Base-by-base conservation (phyloP, 2,888 invertebrate genomes). In the Agrochola circellaris region DNA sequence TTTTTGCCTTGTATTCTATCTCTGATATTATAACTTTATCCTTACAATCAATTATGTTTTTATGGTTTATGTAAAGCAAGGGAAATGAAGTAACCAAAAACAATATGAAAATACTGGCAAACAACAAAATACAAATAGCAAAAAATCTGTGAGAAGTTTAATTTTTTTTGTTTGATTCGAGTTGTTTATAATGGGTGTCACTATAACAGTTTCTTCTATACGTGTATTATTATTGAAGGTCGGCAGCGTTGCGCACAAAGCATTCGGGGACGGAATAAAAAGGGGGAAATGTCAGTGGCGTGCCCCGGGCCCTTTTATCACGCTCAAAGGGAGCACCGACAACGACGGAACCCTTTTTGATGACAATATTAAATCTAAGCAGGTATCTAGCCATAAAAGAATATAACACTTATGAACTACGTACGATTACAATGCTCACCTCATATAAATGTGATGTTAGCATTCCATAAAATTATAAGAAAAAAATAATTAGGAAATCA, bases 201-300 rank as follows among this genome's bases (percentile, higher is more conserved):
- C 9, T 65, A 42, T 48, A 45, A 45, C 38, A 62, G 26, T 72
- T 79, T 84, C 6, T 79, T 84, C 6, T 34, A 58, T 34, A 78
- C 2, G 13, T 69, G 30, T 54, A 60, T 34, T 64, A 71, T 34
- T 66, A 75, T 58, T 13, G 61, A 76, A 60, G 64, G 60, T 60
- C 58, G 38, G n/a, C 45, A 69, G 64, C 69, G 61, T 70, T 77
- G 60, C 72, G 65, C 81, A 73, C 83, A 81, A 84, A 83, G 73
- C 84, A 34, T 51, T 51, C 13, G 51, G 23, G 45, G 60, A 70
- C 69, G 66, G 26, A 74, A 85, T 73, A 51, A 61, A 61, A 54
- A 72, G 85, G 83, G 82, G 68, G 60, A 81, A 83, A 85, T 72
- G 61, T 77, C 38, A 65, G 77, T 65, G 23, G 64, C 73, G 42